Evolutionary conservation across 2,797 vertebrate species (phyloP).

Genomic region (Hylomyscus alleni): DNA sequence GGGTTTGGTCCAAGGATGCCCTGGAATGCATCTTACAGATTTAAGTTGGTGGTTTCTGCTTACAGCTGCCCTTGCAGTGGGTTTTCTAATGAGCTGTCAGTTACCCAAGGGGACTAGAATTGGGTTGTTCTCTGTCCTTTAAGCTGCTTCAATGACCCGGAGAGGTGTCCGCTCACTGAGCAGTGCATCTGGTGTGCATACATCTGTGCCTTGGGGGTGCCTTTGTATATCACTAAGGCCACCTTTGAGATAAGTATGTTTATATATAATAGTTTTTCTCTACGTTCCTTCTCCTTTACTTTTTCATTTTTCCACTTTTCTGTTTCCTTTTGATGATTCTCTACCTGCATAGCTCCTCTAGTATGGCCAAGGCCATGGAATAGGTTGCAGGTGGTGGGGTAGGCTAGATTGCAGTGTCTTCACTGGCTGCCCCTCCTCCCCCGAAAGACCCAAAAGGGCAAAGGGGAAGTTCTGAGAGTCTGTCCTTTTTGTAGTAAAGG

Average conservation of each 20-base stretch:
- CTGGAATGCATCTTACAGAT: constrained; percentile 51
- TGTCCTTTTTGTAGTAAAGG: background rate
- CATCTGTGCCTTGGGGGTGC: background rate
- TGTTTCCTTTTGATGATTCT: background rate
- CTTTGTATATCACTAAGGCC: background rate
- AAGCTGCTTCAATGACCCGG: background rate
- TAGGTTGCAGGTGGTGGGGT: too few relatives aligned
- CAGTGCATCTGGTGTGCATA: background rate
- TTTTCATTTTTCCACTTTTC: background rate
- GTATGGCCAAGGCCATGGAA: background rate
- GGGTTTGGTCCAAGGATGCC: background rate
- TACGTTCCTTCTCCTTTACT: background rate
- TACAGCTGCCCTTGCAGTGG: constrained; percentile 37
- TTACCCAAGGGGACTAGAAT: background rate
- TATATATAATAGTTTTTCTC: background rate
- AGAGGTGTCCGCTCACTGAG: background rate
- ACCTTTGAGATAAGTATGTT: background rate
- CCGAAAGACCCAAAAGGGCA: background rate
- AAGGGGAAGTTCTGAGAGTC: background rate
- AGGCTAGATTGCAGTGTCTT: background rate
- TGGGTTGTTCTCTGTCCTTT: background rate
- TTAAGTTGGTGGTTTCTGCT: constrained; percentile 34
- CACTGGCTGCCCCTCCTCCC: background rate
- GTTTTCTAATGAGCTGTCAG: constrained; percentile 18
- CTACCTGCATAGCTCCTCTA: background rate